These are phyloP conservation scores for Camelus dromedarius DNA, from an alignment of 2,113 vertebrate genomes.

Conservation along the genomic window DNA sequence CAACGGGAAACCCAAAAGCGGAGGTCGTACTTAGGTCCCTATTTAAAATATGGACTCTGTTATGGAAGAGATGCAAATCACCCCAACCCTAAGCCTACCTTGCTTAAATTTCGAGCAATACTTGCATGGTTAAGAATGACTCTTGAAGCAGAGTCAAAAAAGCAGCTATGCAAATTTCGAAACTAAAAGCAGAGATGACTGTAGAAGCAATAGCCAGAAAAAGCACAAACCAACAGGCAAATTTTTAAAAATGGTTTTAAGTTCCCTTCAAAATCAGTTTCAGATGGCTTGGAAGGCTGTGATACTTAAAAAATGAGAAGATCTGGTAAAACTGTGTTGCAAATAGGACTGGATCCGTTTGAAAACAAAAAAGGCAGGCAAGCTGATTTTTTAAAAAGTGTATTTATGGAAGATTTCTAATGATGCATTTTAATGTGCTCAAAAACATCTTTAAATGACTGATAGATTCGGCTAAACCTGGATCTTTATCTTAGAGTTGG, in stretches of 20 bases:
- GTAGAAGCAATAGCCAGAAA: constrained; percentile 48
- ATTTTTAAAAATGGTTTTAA: constrained; percentile 22
- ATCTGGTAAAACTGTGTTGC: neutral
- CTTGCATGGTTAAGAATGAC: neutral
- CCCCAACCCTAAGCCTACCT: neutral
- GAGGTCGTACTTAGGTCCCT: neutral
- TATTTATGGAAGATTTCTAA: neutral
- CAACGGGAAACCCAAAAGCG: neutral
- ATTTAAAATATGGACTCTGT: neutral
- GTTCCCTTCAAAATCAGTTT: constrained; percentile 50
- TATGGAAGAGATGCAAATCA: constrained; percentile 14
- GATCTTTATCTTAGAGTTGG: neutral
- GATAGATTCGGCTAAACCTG: neutral
- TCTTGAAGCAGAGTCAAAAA: constrained; percentile 42
- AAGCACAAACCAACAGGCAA: constrained; percentile 36
- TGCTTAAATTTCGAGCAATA: constrained; percentile 36
- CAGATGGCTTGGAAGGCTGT: neutral
- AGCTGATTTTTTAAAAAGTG: neutral
- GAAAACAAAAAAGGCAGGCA: constrained; percentile 6
- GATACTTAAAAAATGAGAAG: neutral
- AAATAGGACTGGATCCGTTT: neutral
- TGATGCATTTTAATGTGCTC: constrained; percentile 1
- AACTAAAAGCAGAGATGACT: constrained; percentile 52
- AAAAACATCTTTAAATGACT: neutral
- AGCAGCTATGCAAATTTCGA: constrained; percentile 73